Evolutionary conservation across 2,888 invertebrate species (phyloP), one percentile per base, ranked within the genome.

Genomic region (Lithophane socia): DNA sequence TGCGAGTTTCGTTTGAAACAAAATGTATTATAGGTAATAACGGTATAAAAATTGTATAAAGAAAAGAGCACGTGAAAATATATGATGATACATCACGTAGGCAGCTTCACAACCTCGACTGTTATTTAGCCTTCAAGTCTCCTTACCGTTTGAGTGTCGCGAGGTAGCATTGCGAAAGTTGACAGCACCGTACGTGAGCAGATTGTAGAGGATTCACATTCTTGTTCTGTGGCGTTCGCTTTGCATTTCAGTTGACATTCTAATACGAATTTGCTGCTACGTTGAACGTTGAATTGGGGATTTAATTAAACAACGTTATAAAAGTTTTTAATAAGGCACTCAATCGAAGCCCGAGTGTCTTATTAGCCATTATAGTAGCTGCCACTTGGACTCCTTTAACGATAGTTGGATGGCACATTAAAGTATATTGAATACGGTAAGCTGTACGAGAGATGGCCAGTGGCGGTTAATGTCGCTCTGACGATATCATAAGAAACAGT

Each of bases 131-230:
- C 96, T 96, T 96, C 95, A 88, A 92, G 93, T 92, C 92, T 92
- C 93, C 93, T 94, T 92, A 94, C 93, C 91, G 94, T 93, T 93
- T 91, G 94, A 94, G 93, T 91, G 93, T 92, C 92, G 93, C 93
- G 94, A 95, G 95, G 95, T 94, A 94, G 91, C 92, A 93, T 96
- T 96, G 95, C 96, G 96, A 96, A 96, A 96, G 96, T 96, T 94
- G 95, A 96, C 96, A 94, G 92, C 93, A 89, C 85, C 85, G 93
- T 93, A 96, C 96, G 96, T 96, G 96, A 94, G 91, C 83, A 86
- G 95, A 91, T 91, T 96, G 92, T 92, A 89, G 91, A 95, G 89
- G 91, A 93, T 91, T 88, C 91, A 91, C 90, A 92, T 93, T 94
- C 93, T 93, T 92, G 91, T 93, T 91, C 89, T 89, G 91, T 90